phyloP scores from a whole-genome alignment of 2,113 vertebrate genomes.

The Mastomys coucha region DNA sequence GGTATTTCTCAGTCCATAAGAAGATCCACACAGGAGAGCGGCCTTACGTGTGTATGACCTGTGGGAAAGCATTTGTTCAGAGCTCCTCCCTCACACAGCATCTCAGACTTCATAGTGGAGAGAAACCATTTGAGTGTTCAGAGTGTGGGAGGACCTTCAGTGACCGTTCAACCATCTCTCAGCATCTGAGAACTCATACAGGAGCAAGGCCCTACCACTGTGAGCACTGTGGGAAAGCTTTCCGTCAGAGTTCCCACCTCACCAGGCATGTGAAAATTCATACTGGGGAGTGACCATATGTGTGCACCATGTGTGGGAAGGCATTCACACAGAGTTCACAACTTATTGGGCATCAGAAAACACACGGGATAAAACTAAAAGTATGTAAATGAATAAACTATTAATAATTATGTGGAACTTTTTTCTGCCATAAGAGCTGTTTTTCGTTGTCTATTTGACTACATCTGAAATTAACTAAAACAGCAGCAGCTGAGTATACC shows the following conservation, averaged over 20 bases:
- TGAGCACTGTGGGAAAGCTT: slow-evolving; percentile 71
- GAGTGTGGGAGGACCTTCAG: slow-evolving; percentile 75
- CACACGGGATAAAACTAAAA: slow-evolving; percentile 33
- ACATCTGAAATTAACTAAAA: neutral
- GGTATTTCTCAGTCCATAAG: slow-evolving; percentile 81
- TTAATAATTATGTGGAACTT: slow-evolving; percentile 43
- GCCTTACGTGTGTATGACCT: slow-evolving; percentile 75
- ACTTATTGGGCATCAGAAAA: slow-evolving; percentile 75
- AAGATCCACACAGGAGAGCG: slow-evolving; percentile 82
- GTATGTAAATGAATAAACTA: slow-evolving; percentile 1
- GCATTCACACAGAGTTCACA: slow-evolving; percentile 65
- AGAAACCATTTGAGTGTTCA: slow-evolving; percentile 70
- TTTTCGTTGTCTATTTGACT: neutral
- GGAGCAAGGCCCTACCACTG: slow-evolving; percentile 78
- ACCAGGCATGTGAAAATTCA: slow-evolving; percentile 75
- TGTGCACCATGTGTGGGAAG: slow-evolving; percentile 66
- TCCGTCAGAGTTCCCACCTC: slow-evolving; percentile 81
- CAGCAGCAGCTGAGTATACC: neutral
- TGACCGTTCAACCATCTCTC: slow-evolving; percentile 52
- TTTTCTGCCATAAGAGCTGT: neutral
- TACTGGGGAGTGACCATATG: slow-evolving; percentile 77
- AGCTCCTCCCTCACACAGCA: slow-evolving; percentile 80
- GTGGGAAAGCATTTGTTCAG: slow-evolving; percentile 80
- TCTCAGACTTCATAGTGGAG: slow-evolving; percentile 76
- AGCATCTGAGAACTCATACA: slow-evolving; percentile 78